phyloP scores from a whole-genome alignment of 1,140 invertebrate species.

The Saccostrea glomerata region DNA sequence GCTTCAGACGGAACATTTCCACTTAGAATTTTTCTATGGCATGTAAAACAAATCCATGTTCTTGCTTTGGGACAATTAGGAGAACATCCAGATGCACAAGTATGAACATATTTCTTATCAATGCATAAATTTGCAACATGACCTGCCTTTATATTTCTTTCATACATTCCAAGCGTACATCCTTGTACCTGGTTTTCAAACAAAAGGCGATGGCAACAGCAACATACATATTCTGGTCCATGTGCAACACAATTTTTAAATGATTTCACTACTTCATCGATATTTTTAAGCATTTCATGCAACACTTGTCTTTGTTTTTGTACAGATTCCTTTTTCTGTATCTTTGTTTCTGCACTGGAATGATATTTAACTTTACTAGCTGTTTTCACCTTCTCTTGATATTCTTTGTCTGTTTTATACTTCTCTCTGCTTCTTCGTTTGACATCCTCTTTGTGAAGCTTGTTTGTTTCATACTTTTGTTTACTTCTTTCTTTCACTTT shows the following conservation, averaged over 20 bases:
- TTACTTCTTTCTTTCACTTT: too few species aligned
- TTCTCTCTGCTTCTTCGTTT: too few species aligned
- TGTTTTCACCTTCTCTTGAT: background rate
- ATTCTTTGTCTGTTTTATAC: too few species aligned
- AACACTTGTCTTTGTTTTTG: background rate
- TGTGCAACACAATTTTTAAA: background rate
- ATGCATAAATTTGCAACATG: too few species aligned
- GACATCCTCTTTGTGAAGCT: too few species aligned
- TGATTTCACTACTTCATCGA: background rate
- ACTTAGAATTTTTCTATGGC: background rate
- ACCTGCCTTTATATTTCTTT: too few species aligned
- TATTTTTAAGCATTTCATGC: background rate
- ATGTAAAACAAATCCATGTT: constrained; percentile 27
- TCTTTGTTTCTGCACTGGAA: constrained; percentile 1
- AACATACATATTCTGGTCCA: background rate
- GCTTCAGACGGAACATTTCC: background rate
- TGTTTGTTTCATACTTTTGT: too few species aligned
- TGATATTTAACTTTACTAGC: background rate
- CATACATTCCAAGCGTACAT: too few species aligned
- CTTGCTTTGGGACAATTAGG: too few species aligned
- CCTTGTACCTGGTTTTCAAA: background rate
- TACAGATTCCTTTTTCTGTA: background rate
- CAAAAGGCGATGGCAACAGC: background rate
- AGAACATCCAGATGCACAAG: too few species aligned
- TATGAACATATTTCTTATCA: too few species aligned